Conservation (phyloP, 2,888 invertebrate species). For the Antheraea assamensis region DNA sequence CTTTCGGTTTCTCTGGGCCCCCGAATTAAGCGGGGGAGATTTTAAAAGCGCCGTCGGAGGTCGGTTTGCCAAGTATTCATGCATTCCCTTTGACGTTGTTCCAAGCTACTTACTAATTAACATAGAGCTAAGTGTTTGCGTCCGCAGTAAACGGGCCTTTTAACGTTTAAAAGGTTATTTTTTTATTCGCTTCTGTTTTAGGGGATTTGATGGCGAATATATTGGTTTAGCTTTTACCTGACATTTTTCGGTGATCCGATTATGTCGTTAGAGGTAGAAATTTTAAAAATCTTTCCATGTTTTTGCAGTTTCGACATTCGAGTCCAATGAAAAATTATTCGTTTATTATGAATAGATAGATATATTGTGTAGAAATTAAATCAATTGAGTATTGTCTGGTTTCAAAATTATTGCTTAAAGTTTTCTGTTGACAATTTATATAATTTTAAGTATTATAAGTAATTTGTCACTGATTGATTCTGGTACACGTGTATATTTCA, state of each 20-base stretch:
- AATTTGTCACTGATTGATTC: too few relatives aligned
- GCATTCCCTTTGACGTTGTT: conserved; percentile 81
- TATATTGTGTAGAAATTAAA: background rate
- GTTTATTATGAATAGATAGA: background rate
- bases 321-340: background rate
- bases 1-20: conserved; percentile 74
- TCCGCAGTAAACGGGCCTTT: conserved; percentile 81
- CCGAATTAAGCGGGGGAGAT: conserved; percentile 72
- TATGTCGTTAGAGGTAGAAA: conserved; percentile 56
- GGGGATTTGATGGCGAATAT: conserved; percentile 70
- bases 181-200: conserved; percentile 69
- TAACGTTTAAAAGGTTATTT: conserved; percentile 77
- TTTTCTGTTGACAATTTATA: too few relatives aligned
- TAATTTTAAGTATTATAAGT: too few relatives aligned
- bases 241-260: conserved; percentile 65
- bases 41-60: conserved; percentile 77
- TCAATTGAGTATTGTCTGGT: too few relatives aligned
- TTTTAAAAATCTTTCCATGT: conserved; percentile 38
- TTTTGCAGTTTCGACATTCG: background rate
- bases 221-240: conserved; percentile 70
- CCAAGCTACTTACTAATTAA: conserved; percentile 81
- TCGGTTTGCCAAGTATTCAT: conserved; percentile 77
- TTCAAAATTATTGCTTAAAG: too few relatives aligned
- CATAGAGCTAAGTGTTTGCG: conserved; percentile 80
- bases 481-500: too few relatives aligned